These are phyloP conservation scores for Chondrosia reniformis DNA, from an alignment of 37 sponge, comb jelly and placozoan genomes.

Conservation along the genomic window DNA sequence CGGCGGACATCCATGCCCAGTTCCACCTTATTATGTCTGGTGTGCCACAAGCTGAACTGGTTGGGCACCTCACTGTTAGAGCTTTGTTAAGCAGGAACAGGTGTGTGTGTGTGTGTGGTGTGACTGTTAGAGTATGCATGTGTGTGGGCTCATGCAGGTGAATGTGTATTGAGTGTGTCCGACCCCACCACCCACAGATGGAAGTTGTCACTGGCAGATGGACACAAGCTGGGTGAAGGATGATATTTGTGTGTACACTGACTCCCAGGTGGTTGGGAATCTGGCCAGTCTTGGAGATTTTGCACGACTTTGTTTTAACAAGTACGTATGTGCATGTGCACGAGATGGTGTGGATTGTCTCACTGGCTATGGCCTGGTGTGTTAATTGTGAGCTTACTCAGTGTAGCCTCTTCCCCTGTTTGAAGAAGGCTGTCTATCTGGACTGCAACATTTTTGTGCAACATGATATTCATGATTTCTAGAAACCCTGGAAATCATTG, in stretches of 20 bases:
- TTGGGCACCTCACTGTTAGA: conserved; percentile 36
- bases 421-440: conserved; percentile 21
- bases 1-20: conserved; percentile 5
- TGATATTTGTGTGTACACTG: conserved; percentile 4
- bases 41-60: background rate
- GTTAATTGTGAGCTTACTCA: background rate
- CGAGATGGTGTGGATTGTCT: background rate
- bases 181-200: too few relatives aligned
- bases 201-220: background rate
- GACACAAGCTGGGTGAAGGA: conserved; percentile 18
- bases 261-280: conserved; percentile 39
- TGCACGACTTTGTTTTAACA: conserved; percentile 36
- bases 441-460: conserved; percentile 5
- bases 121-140: background rate
- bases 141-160: background rate
- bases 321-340: background rate
- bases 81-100: background rate
- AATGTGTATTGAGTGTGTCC: too few relatives aligned
- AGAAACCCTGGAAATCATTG: too few relatives aligned
- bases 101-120: background rate
- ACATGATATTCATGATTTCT: background rate
- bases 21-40: conserved; percentile 51
- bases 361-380: background rate
- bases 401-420: conserved; percentile 20
- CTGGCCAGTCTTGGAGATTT: conserved; percentile 67